These are phyloP conservation scores for Dolomedes plantarius DNA, from an alignment of 2,888 invertebrate species.

Conservation along the genomic window DNA sequence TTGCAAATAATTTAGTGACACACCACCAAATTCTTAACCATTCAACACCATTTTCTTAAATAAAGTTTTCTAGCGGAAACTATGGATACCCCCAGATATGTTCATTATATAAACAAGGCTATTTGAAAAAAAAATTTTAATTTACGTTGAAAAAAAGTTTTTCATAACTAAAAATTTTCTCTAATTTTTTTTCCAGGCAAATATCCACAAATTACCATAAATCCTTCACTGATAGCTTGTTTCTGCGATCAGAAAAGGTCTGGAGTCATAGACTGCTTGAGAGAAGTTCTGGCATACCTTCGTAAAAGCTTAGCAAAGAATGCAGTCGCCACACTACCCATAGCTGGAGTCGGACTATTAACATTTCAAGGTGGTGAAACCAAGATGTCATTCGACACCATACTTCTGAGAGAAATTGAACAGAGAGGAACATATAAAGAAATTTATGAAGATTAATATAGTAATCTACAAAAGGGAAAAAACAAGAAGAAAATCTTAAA, in stretches of 20 bases:
- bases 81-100: no score
- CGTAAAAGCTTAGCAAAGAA: constrained; percentile 9
- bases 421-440: background rate
- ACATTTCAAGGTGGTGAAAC: background rate
- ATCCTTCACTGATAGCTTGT: background rate
- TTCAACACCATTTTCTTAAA: no score
- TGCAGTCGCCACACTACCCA: constrained; percentile 10
- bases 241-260: constrained; percentile 1
- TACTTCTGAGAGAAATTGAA: background rate
- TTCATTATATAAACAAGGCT: no score
- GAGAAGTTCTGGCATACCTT: constrained; percentile 27
- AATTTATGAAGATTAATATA: background rate
- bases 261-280: constrained; percentile 6
- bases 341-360: constrained; percentile 10
- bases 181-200: constrained; percentile 4
- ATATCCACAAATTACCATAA: constrained; percentile 10
- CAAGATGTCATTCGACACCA: constrained; percentile 10
- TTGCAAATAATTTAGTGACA: no score
- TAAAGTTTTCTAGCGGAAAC: no score
- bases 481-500: no score
- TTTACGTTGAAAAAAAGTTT: no score
- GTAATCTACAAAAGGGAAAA: no score
- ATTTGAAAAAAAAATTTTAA: no score
- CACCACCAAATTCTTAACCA: no score
- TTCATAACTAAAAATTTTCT: no score